Conservation (phyloP, 53 echinoderm and acorn worm species). For the Echinarachnius parma region DNA sequence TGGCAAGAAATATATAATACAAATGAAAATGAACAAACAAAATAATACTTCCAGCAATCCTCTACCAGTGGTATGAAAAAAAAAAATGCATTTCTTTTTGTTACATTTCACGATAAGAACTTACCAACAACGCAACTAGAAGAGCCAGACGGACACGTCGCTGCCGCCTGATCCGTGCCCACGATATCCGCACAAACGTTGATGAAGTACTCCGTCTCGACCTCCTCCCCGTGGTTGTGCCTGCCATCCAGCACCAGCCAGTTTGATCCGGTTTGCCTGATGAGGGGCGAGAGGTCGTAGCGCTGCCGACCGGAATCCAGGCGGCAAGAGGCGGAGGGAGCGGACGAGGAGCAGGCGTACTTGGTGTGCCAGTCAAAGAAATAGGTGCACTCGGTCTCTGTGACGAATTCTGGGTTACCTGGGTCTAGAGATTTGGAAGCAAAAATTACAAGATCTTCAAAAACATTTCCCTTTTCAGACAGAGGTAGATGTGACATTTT, state of each 20-base stretch:
- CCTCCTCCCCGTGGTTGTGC: conserved; percentile 36
- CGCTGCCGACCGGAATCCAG: conserved; percentile 30
- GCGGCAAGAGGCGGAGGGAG: conserved; percentile 61
- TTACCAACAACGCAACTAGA: conserved; percentile 75
- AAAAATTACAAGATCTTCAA: too few species aligned
- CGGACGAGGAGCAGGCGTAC: conserved; percentile 69
- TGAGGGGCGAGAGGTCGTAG: conserved; percentile 85
- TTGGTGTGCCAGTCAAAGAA: conserved; percentile 93
- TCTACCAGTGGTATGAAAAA: too few species aligned
- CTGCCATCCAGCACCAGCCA: conserved; percentile 82
- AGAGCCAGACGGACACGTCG: conserved; percentile 53
- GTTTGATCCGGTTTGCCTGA: conserved; percentile 62
- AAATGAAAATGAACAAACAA: too few species aligned
- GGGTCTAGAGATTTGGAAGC: conserved; percentile 52
- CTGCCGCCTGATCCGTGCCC: conserved; percentile 17
- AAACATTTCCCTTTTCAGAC: too few species aligned
- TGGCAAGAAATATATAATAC: too few species aligned
- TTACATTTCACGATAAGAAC: too few species aligned
- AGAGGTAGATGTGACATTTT: too few species aligned
- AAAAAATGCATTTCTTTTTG: too few species aligned
- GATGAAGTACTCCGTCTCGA: conserved; percentile 62
- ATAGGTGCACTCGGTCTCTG: conserved; percentile 86
- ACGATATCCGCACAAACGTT: conserved; percentile 84
- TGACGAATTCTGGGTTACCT: conserved; percentile 68
- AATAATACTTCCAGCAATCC: too few species aligned